These are phyloP conservation scores for Drosophila nr. perissopoda DNA, from an alignment of 2,888 invertebrate genomes.

Conservation along the genomic window DNA sequence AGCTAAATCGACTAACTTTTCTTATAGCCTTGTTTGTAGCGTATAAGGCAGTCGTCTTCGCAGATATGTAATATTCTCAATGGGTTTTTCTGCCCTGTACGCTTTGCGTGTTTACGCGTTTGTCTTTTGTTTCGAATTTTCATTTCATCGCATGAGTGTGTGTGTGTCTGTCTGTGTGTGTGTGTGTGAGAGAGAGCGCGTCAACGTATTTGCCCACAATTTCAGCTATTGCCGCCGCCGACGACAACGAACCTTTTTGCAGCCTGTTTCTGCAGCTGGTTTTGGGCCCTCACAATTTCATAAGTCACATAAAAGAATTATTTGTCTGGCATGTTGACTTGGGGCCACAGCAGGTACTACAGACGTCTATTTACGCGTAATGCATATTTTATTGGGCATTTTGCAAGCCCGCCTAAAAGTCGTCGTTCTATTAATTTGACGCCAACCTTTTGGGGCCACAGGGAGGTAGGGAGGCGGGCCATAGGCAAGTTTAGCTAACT, in stretches of 20 bases:
- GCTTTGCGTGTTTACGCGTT: conserved; percentile 67
- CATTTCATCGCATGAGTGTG: conserved; percentile 43
- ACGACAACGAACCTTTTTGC: conserved; percentile 22
- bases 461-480: not conserved
- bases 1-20: not conserved
- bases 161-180: not conserved
- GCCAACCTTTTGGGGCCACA: conserved; percentile 9
- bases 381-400: conserved; percentile 75
- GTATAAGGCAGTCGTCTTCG: conserved; percentile 18
- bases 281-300: conserved; percentile 46
- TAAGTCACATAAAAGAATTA: conserved; percentile 73
- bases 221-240: conserved; percentile 32
- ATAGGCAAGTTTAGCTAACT: conserved; percentile 13
- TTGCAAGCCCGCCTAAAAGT: conserved; percentile 49
- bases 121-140: conserved; percentile 70
- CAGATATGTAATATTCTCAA: conserved; percentile 1
- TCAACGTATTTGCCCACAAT: conserved; percentile 45
- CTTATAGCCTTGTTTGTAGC: not conserved
- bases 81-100: conserved; percentile 21
- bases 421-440: conserved; percentile 55
- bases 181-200: conserved; percentile 8
- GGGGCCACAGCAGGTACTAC: conserved; percentile 39
- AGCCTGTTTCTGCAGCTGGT: conserved; percentile 12
- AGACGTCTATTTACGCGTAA: conserved; percentile 60
- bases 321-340: conserved; percentile 68